Conservation (phyloP, 30 jellyfish, hydroid and myxozoan species). For the Turritopsis rubra region DNA sequence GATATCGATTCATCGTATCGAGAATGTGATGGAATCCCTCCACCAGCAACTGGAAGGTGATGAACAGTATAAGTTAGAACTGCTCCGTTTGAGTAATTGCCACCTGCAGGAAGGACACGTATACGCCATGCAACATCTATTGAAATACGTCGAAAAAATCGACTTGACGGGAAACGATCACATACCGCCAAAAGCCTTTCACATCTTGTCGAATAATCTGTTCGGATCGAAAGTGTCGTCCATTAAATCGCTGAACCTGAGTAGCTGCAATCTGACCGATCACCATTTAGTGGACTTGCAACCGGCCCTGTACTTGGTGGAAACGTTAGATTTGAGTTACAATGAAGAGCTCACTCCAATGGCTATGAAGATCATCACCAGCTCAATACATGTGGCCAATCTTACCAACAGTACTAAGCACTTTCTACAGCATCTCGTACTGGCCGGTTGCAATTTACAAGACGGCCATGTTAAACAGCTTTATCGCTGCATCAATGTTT, state of each 20-base stretch:
- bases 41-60: background rate
- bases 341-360: constrained; percentile 1
- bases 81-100: constrained; percentile 8
- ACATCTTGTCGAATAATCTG: background rate
- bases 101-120: background rate
- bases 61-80: background rate
- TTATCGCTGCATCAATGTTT: background rate
- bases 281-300: background rate
- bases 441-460: constrained; percentile 6
- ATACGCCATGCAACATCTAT: background rate
- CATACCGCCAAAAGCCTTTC: constrained; percentile 6
- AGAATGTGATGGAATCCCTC: background rate
- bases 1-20: constrained; percentile 4
- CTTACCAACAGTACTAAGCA: background rate
- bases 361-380: constrained; percentile 8
- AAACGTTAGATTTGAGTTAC: background rate
- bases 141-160: constrained; percentile 2
- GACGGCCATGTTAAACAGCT: constrained; percentile 7
- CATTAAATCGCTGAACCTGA: background rate
- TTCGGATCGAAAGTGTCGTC: background rate
- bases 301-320: background rate
- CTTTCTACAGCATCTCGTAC: background rate
- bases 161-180: constrained; percentile 7
- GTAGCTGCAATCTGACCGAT: background rate
- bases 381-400: background rate